phyloP scores from a whole-genome alignment of 30 jellyfish, hydroid and myxozoan species.

The Pelagia noctiluca region DNA sequence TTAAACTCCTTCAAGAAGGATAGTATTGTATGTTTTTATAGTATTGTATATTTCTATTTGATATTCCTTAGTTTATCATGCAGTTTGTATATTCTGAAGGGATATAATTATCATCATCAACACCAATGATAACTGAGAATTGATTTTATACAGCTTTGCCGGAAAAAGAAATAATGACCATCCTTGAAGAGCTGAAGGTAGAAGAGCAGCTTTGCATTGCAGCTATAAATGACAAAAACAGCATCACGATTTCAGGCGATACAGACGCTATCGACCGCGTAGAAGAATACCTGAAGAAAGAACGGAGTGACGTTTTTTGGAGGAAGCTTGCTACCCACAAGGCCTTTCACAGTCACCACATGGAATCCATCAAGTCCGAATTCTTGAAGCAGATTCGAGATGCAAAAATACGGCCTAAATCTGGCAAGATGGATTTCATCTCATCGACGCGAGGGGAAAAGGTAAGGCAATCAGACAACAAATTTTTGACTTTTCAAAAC shows the following conservation, averaged over 20 bases:
- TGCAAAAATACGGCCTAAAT: conserved; percentile 47
- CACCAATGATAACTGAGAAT: no score
- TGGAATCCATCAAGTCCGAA: conserved; percentile 53
- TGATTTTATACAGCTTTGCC: conserved; percentile 47
- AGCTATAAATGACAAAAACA: conserved; percentile 65
- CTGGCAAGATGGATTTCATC: conserved; percentile 17
- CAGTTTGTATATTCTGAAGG: no score
- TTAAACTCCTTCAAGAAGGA: no score
- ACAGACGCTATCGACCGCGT: conserved; percentile 57
- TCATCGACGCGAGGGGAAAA: conserved; percentile 59
- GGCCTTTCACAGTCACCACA: conserved; percentile 80
- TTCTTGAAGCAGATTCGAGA: conserved; percentile 26
- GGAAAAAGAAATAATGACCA: conserved; percentile 31
- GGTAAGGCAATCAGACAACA: no score
- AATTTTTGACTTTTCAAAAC: no score
- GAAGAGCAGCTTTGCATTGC: conserved; percentile 63
- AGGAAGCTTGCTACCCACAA: conserved; percentile 62
- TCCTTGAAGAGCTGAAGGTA: conserved; percentile 33
- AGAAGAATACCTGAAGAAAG: conserved; percentile 28
- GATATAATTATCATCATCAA: no score
- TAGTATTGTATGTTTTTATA: no score
- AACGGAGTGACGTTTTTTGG: conserved; percentile 47
- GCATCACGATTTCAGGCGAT: conserved; percentile 72
- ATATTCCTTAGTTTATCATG: no score
- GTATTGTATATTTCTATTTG: no score